phyloP scores from a whole-genome alignment of 1,140 invertebrate species.

The Oreohelix idahoensis region DNA sequence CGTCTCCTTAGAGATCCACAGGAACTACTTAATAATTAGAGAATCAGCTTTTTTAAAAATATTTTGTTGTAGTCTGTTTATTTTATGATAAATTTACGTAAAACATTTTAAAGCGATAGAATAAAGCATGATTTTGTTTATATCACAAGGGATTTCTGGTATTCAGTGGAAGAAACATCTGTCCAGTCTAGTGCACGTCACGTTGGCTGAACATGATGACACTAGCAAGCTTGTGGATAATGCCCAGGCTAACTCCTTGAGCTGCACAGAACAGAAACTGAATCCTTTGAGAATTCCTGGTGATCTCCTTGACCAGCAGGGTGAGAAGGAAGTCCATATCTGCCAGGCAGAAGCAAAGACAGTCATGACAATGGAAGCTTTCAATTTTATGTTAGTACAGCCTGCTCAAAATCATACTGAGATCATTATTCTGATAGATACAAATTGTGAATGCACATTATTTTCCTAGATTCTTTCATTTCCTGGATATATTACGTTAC shows the following conservation, averaged over 20 bases:
- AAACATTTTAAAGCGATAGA: too few relatives aligned
- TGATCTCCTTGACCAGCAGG: not conserved
- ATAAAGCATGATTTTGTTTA: not conserved
- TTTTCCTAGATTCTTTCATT: too few relatives aligned
- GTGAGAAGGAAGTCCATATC: constrained; percentile 5
- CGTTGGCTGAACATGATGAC: constrained; percentile 25
- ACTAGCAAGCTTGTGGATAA: not conserved
- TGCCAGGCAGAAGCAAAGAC: constrained; percentile 35
- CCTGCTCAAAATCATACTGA: too few relatives aligned
- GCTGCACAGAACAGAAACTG: not conserved
- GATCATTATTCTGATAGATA: too few relatives aligned
- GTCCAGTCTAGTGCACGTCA: constrained; percentile 3
- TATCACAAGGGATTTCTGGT: constrained; percentile 17
- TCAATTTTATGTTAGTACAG: constrained; percentile 36
- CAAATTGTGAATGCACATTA: too few relatives aligned
- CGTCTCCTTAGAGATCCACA: too few relatives aligned
- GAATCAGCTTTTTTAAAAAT: too few relatives aligned
- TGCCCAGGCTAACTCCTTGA: constrained; percentile 13
- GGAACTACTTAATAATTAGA: too few relatives aligned
- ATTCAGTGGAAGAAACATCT: constrained; percentile 31
- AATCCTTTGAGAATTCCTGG: not conserved
- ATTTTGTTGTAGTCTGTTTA: too few relatives aligned
- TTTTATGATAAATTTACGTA: too few relatives aligned
- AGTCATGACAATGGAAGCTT: constrained; percentile 35
- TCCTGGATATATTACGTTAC: too few relatives aligned